Percentiles rank a stretch among this genome's conserved stretches.
phyloP scores from a whole-genome alignment of 2,113 vertebrate species.

The Cheilinus undulatus region DNA sequence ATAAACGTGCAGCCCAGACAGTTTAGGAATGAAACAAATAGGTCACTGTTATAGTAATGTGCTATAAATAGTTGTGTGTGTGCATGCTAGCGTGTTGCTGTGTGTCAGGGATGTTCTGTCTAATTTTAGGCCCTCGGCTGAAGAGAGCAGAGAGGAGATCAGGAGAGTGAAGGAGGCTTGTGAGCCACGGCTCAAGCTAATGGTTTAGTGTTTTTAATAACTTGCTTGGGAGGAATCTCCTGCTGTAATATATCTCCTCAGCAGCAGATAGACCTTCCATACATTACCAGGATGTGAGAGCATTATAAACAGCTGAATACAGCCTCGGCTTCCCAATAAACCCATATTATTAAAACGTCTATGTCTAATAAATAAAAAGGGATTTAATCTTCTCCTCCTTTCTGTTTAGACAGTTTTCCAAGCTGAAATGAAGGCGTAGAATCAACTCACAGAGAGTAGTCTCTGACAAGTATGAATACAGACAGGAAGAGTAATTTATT shows the following conservation, averaged over 20 bases:
- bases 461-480: conserved; percentile 65
- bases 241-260: conserved; percentile 64
- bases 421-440: conserved; percentile 49
- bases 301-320: conserved; percentile 67
- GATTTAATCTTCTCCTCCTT: conserved; percentile 58
- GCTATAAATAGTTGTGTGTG: conserved; percentile 71
- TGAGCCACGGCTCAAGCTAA: conserved; percentile 63
- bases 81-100: conserved; percentile 25
- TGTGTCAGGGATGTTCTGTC: conserved; percentile 62
- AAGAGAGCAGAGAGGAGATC: conserved; percentile 60
- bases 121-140: conserved; percentile 71
- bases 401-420: conserved; percentile 43
- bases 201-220: conserved; percentile 79
- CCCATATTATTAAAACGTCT: conserved; percentile 67
- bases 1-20: conserved; percentile 38
- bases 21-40: conserved; percentile 71
- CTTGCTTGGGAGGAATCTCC: conserved; percentile 56
- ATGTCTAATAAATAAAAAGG: conserved; percentile 66
- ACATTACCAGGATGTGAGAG: conserved; percentile 48
- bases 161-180: conserved; percentile 61
- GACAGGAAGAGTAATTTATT: conserved; percentile 73
- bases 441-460: conserved; percentile 43
- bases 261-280: conserved; percentile 60
- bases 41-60: conserved; percentile 75
- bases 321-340: conserved; percentile 67